Percentiles rank a stretch among this genome's conserved stretches.
Conservation (phyloP, 2,888 invertebrate genomes). For the Leptinotarsa juncta region DNA sequence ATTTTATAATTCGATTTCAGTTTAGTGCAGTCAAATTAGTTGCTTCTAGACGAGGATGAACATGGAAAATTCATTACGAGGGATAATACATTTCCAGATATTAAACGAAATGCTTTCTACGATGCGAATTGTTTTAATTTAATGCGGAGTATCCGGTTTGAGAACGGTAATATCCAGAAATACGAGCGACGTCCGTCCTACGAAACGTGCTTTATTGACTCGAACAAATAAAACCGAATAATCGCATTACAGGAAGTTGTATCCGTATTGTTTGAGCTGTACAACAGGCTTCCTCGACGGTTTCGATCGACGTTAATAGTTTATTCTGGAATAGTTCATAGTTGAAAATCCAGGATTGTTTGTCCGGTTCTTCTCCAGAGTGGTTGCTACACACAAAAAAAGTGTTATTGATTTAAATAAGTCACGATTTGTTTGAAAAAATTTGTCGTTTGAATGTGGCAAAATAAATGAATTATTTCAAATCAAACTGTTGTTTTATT, state of each 20-base stretch:
- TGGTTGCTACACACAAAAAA: too few relatives aligned
- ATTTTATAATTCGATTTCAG: too few relatives aligned
- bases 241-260: slow-evolving; percentile 12
- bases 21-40: too few relatives aligned
- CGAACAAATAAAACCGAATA: slow-evolving; percentile 14
- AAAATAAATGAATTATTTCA: too few relatives aligned
- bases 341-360: not conserved
- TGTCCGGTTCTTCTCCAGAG: too few relatives aligned
- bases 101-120: not conserved
- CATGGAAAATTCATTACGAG: not conserved
- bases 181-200: not conserved
- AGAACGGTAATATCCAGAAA: not conserved
- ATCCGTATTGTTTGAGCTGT: slow-evolving; percentile 6
- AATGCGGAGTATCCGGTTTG: slow-evolving; percentile 1
- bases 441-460: too few relatives aligned
- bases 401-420: too few relatives aligned
- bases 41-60: not conserved
- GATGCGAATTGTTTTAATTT: slow-evolving; percentile 14
- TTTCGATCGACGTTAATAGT: slow-evolving; percentile 5
- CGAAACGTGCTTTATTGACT: not conserved
- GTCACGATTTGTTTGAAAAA: too few relatives aligned
- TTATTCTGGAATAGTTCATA: not conserved
- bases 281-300: not conserved
- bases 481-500: too few relatives aligned
- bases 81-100: not conserved